Evolutionary conservation across 2,888 invertebrate genomes (phyloP).

Genomic region (Dryobota labecula): DNA sequence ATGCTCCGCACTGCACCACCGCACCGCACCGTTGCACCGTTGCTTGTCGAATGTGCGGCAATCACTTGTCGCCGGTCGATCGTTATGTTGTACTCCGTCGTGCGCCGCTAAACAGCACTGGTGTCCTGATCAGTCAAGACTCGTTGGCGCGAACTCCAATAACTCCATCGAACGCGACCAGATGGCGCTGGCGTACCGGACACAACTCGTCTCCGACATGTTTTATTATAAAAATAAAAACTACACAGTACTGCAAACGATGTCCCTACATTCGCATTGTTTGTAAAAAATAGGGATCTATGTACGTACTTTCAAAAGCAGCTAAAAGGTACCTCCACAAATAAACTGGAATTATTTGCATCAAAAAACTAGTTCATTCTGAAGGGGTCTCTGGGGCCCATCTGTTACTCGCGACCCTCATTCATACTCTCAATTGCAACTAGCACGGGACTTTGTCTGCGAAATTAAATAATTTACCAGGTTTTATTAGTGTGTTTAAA

Average conservation of each 20-base stretch:
- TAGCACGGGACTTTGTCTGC: conserved; percentile 8
- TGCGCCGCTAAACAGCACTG: no score
- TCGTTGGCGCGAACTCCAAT: no score
- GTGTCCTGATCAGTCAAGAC: no score
- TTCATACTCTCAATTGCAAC: conserved; percentile 15
- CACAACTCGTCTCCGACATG: no score
- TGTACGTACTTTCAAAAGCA: background rate
- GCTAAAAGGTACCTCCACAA: conserved; percentile 26
- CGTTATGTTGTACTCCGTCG: no score
- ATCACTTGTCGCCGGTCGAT: no score
- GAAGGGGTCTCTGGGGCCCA: conserved; percentile 14
- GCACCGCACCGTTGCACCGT: no score
- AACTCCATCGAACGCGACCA: no score
- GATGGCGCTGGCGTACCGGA: no score
- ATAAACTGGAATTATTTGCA: conserved; percentile 29
- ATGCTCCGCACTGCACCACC: no score
- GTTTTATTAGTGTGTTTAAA: conserved; percentile 6
- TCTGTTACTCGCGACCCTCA: conserved; percentile 24
- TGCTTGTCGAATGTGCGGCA: no score
- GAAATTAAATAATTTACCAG: conserved; percentile 6
- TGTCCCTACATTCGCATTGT: background rate
- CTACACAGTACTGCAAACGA: background rate
- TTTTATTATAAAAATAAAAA: no score
- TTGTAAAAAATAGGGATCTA: background rate
- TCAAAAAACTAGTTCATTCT: conserved; percentile 27